A percentile compares a stretch with the other conserved stretches of the same genome.
Evolutionary conservation across 2,888 invertebrate species (phyloP).

Genomic region (Mylabris sibirica): DNA sequence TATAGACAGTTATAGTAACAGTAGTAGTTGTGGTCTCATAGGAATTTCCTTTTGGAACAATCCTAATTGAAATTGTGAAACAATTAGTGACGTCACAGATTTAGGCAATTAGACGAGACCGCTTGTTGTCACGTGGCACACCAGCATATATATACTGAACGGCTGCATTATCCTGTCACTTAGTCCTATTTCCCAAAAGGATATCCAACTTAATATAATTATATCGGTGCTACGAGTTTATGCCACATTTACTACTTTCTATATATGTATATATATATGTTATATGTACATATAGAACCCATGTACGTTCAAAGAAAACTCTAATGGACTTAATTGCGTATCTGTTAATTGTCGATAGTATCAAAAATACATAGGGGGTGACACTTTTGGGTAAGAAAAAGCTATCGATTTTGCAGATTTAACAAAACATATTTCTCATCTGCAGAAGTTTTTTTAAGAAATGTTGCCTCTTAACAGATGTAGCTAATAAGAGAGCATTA

Average conservation of each 20-base stretch:
- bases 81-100: conserved; percentile 42
- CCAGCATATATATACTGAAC: conserved; percentile 27
- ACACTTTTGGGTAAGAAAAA: too few relatives aligned
- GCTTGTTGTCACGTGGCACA: conserved; percentile 39
- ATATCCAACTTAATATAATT: conserved; percentile 36
- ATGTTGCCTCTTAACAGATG: too few relatives aligned
- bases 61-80: conserved; percentile 39
- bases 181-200: conserved; percentile 47
- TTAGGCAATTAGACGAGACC: conserved; percentile 37
- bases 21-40: conserved; percentile 16
- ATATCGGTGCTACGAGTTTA: conserved; percentile 34
- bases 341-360: neutral
- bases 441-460: too few relatives aligned
- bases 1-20: neutral
- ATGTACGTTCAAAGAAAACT: neutral
- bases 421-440: too few relatives aligned
- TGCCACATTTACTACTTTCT: conserved; percentile 16
- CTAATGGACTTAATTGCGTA: neutral
- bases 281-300: neutral
- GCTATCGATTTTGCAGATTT: too few relatives aligned
- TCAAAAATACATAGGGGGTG: too few relatives aligned
- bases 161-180: conserved; percentile 42
- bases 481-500: too few relatives aligned
- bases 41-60: conserved; percentile 27
- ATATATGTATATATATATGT: neutral